These are phyloP conservation scores for Netelia virgata DNA, from an alignment of 2,888 invertebrate species.

Conservation along the genomic window DNA sequence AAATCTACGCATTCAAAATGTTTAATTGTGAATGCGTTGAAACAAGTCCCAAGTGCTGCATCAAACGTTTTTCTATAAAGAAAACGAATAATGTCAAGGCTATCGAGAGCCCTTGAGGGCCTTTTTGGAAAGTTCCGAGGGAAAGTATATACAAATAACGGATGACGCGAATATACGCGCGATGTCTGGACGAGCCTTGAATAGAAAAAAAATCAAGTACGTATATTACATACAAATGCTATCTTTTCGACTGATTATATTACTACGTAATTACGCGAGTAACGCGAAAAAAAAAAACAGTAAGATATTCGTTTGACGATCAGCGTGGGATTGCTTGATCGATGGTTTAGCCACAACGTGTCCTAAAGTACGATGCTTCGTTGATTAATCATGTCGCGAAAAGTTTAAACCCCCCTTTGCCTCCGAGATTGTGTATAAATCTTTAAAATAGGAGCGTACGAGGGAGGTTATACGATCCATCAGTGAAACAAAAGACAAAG, in stretches of 20 bases:
- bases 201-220: constrained; percentile 47
- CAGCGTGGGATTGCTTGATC: constrained; percentile 17
- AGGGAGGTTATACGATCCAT: constrained; percentile 38
- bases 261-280: constrained; percentile 47
- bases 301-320: constrained; percentile 30
- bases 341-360: constrained; percentile 29
- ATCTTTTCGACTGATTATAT: constrained; percentile 62
- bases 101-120: too few species aligned
- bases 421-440: constrained; percentile 45
- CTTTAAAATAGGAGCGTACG: constrained; percentile 27
- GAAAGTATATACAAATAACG: not conserved
- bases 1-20: not conserved
- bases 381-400: constrained; percentile 17
- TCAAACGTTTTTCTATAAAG: too few species aligned
- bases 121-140: not conserved
- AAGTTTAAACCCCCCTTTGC: constrained; percentile 13
- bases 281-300: constrained; percentile 26
- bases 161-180: not conserved
- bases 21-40: too few species aligned
- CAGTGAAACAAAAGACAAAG: constrained; percentile 42
- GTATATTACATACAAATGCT: constrained; percentile 34
- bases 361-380: constrained; percentile 15
- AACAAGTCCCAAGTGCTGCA: too few species aligned
- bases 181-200: constrained; percentile 11
- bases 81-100: too few species aligned